phyloP scores from a whole-genome alignment of 2,888 invertebrate species.

The Drosophila borborema region DNA sequence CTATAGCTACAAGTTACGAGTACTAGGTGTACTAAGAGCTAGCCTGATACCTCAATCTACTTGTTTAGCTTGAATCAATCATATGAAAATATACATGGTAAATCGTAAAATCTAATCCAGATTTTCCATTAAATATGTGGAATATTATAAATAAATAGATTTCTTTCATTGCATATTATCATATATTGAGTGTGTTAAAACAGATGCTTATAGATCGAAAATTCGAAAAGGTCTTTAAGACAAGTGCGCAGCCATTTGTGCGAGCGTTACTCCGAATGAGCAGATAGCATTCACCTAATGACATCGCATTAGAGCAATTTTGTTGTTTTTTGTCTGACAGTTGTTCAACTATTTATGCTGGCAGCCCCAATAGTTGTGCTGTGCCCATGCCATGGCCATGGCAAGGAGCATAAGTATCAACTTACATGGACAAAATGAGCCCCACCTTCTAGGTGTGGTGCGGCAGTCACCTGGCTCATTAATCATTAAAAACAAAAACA shows the following conservation, averaged over 20 bases:
- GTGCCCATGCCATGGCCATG: constrained; percentile 13
- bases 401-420: constrained; percentile 58
- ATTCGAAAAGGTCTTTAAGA: background rate
- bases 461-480: constrained; percentile 58
- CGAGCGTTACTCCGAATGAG: constrained; percentile 16
- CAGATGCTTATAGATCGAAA: too few relatives aligned
- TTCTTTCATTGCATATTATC: too few relatives aligned
- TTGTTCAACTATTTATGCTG: constrained; percentile 66
- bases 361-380: constrained; percentile 32
- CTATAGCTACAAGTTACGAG: too few relatives aligned
- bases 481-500: constrained; percentile 70
- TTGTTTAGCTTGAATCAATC: too few relatives aligned
- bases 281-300: constrained; percentile 44
- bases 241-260: background rate
- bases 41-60: too few relatives aligned
- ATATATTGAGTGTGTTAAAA: too few relatives aligned
- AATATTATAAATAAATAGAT: too few relatives aligned
- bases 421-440: constrained; percentile 40
- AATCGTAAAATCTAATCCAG: too few relatives aligned
- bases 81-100: too few relatives aligned
- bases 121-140: too few relatives aligned
- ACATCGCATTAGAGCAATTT: constrained; percentile 58
- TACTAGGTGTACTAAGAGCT: too few relatives aligned
- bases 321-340: constrained; percentile 38
- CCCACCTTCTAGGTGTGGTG: constrained; percentile 26